Conservation (phyloP, 2,113 vertebrate species). For the Zosterops hypoxanthus region DNA sequence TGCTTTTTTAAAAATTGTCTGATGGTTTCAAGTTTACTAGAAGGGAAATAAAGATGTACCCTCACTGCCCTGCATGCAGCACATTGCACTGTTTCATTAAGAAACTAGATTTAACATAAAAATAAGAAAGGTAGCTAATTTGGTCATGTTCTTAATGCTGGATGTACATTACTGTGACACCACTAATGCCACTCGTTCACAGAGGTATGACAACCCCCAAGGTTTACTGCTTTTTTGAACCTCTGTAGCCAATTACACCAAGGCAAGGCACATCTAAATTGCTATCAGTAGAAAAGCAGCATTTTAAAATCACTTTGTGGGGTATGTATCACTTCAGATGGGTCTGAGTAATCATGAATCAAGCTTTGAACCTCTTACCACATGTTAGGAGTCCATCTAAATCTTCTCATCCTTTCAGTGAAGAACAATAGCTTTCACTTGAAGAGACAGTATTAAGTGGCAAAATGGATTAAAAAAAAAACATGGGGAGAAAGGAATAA, state of each 20-base stretch:
- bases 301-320: constrained; percentile 53
- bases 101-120: background rate
- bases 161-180: background rate
- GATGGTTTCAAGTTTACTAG: background rate
- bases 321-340: constrained; percentile 7
- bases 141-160: background rate
- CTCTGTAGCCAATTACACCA: background rate
- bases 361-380: constrained; percentile 25
- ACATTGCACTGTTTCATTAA: background rate
- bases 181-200: background rate
- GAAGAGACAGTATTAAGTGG: constrained; percentile 25
- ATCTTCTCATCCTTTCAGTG: constrained; percentile 29
- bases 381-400: constrained; percentile 9
- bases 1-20: background rate
- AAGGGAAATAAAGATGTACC: background rate
- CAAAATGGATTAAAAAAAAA: constrained; percentile 14
- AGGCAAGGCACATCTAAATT: background rate
- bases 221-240: background rate
- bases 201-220: background rate
- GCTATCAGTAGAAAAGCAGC: background rate
- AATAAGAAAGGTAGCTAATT: background rate
- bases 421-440: constrained; percentile 37
- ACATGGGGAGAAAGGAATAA: background rate
- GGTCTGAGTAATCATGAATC: constrained; percentile 42
- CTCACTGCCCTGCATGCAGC: background rate